These are phyloP conservation scores for Drosophila hamatofila DNA, from an alignment of 2,888 invertebrate species.

Conservation along the genomic window DNA sequence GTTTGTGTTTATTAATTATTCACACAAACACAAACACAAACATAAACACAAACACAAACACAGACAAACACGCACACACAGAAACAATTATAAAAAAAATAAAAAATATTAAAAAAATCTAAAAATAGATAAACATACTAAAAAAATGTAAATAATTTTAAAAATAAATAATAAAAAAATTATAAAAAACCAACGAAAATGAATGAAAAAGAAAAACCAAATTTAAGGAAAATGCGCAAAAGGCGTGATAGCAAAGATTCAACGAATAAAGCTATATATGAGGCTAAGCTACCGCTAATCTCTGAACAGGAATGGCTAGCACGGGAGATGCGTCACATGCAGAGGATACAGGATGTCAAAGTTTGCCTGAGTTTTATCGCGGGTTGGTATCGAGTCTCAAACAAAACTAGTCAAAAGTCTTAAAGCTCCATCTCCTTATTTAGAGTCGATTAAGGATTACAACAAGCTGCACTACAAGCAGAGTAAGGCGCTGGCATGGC, in stretches of 20 bases:
- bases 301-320: constrained; percentile 55
- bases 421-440: no score
- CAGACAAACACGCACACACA: background rate
- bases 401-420: background rate
- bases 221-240: background rate
- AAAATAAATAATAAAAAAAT: background rate
- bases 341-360: constrained; percentile 66
- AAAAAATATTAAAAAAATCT: constrained; percentile 7
- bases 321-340: constrained; percentile 48
- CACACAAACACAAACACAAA: background rate
- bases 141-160: constrained; percentile 13
- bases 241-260: background rate
- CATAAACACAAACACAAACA: background rate
- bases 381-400: constrained; percentile 43
- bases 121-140: background rate
- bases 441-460: constrained; percentile 56
- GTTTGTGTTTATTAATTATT: background rate
- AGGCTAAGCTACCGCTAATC: constrained; percentile 28
- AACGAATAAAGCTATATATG: background rate
- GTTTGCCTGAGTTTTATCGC: constrained; percentile 51
- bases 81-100: background rate
- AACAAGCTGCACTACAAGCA: constrained; percentile 34
- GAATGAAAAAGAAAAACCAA: constrained; percentile 1
- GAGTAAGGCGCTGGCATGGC: constrained; percentile 57
- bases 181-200: constrained; percentile 2